Evolutionary conservation across 2,113 vertebrate species (phyloP).

Genomic region (Gnathochromis pfefferi): DNA sequence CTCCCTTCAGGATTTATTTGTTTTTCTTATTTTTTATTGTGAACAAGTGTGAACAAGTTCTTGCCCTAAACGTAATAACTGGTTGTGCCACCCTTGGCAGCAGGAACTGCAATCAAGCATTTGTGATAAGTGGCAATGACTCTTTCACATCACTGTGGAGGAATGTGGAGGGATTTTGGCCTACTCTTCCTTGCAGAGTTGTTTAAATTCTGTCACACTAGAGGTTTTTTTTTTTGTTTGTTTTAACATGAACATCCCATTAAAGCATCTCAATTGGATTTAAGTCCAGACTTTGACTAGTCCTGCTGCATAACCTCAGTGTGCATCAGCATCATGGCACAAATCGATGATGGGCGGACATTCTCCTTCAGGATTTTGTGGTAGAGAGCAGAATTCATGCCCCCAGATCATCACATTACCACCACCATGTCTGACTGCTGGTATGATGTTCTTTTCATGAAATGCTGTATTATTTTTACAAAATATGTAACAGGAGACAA

Average conservation of each 20-base stretch:
- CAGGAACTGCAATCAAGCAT: neutral
- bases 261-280: neutral
- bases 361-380: neutral
- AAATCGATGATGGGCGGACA: neutral
- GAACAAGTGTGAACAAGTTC: neutral
- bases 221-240: fast-evolving
- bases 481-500: neutral
- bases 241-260: neutral
- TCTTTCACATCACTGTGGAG: neutral
- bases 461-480: neutral
- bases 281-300: neutral
- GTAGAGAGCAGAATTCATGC: neutral
- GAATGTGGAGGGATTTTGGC: neutral
- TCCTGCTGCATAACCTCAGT: neutral
- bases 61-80: neutral
- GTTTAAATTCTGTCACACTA: neutral
- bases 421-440: neutral
- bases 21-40: neutral
- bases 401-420: neutral
- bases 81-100: neutral
- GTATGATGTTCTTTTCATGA: neutral
- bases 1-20: neutral
- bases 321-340: neutral
- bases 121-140: neutral
- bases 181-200: neutral